These are phyloP conservation scores for Cyanistes caeruleus DNA, from an alignment of 2,113 vertebrate species.

Conservation along the genomic window DNA sequence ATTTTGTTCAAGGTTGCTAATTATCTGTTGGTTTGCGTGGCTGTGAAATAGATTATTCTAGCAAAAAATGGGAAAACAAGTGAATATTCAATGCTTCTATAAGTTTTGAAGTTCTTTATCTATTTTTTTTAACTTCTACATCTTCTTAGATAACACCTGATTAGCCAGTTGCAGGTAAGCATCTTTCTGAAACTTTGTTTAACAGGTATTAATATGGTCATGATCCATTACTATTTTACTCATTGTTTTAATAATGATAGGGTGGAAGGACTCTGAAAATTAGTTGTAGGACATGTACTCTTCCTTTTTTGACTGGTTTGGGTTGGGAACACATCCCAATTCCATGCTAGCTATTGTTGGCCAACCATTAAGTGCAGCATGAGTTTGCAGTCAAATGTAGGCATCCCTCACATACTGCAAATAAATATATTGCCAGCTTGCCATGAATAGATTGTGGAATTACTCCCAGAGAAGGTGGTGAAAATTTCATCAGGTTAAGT, in stretches of 20 bases:
- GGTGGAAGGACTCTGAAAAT: not conserved
- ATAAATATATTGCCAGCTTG: not conserved
- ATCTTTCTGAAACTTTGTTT: not conserved
- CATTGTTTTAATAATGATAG: not conserved
- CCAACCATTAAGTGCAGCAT: not conserved
- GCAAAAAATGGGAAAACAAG: not conserved
- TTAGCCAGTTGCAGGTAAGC: not conserved
- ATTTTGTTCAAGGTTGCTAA: slow-evolving; percentile 33
- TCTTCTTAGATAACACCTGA: not conserved
- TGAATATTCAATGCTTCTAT: not conserved
- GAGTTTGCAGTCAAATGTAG: not conserved
- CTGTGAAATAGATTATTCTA: not conserved
- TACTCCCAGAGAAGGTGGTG: not conserved
- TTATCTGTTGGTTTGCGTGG: not conserved
- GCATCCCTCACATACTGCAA: not conserved
- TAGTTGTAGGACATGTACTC: not conserved
- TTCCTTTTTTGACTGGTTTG: not conserved
- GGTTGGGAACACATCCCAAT: not conserved
- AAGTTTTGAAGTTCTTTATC: not conserved
- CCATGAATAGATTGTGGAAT: not conserved
- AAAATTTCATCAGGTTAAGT: not conserved
- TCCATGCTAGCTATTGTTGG: not conserved
- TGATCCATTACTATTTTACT: not conserved
- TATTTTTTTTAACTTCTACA: not conserved
- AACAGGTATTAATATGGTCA: not conserved